A percentile compares a stretch with the other conserved stretches of the same genome.
Conservation (phyloP, 2,888 invertebrate species). For the Torymus auratus region DNA sequence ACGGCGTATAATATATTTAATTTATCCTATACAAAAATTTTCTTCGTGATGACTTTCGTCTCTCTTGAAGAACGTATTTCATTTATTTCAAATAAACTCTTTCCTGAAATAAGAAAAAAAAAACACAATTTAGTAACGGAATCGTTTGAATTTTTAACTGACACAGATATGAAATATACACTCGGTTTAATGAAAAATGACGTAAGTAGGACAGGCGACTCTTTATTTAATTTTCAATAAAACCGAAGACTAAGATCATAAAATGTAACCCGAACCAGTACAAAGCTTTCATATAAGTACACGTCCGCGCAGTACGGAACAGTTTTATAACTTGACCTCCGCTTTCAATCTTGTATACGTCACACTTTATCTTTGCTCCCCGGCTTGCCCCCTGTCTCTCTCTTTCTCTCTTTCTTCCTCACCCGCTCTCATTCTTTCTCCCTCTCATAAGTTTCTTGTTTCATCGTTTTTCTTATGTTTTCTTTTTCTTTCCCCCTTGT, state of each 20-base stretch:
- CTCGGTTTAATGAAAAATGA: not conserved
- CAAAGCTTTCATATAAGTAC: constrained; percentile 19
- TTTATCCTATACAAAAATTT: too few species aligned
- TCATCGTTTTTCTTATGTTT: constrained; percentile 13
- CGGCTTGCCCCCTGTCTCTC: constrained; percentile 9
- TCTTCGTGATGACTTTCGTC: too few species aligned
- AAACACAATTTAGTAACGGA: too few species aligned
- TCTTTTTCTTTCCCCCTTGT: not conserved
- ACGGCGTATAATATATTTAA: too few species aligned
- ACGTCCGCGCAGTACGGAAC: constrained; percentile 32
- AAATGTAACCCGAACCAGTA: constrained; percentile 36
- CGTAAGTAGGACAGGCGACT: not conserved
- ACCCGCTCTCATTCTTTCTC: not conserved
- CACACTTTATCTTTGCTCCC: constrained; percentile 47
- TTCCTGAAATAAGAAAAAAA: too few species aligned
- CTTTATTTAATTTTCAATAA: constrained; percentile 38
- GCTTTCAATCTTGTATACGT: constrained; percentile 46
- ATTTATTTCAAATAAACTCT: too few species aligned
- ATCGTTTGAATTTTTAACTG: not conserved
- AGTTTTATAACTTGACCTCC: constrained; percentile 54
- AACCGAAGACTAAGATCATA: constrained; percentile 26
- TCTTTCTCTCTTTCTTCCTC: not conserved
- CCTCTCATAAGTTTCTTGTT: not conserved
- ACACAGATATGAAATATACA: not conserved
- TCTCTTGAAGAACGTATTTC: too few species aligned